Percentiles rank a stretch among this genome's conserved stretches.
Evolutionary conservation across 2,888 invertebrate genomes (phyloP).

Genomic region (Carcina quercana): DNA sequence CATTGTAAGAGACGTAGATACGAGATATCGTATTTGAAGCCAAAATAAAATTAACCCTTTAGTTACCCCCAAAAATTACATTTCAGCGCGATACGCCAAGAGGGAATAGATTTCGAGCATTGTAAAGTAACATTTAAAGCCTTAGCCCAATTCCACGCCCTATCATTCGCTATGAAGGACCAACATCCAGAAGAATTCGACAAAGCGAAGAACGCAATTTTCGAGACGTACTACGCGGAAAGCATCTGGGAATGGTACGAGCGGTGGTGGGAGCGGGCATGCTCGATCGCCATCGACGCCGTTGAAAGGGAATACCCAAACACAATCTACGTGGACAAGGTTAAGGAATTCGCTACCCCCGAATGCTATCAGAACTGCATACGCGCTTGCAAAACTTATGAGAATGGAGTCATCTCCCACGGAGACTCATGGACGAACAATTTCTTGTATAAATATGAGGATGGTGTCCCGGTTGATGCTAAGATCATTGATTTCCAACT

Average conservation of each 20-base stretch:
- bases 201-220: conserved; percentile 40
- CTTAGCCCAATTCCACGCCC: conserved; percentile 74
- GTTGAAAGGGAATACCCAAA: conserved; percentile 77
- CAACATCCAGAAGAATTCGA: conserved; percentile 67
- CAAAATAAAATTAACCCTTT: no score
- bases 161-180: conserved; percentile 75
- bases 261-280: conserved; percentile 65
- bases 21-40: no score
- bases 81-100: conserved; percentile 58
- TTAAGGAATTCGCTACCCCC: conserved; percentile 68
- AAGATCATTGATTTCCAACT: conserved; percentile 83
- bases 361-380: conserved; percentile 66
- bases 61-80: no score
- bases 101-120: conserved; percentile 67
- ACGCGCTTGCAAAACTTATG: conserved; percentile 45
- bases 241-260: conserved; percentile 72
- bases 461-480: conserved; percentile 41
- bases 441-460: conserved; percentile 71
- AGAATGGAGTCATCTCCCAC: conserved; percentile 77
- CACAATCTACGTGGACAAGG: conserved; percentile 71
- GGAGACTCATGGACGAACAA: conserved; percentile 87
- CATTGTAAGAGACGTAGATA: no score
- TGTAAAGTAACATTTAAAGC: conserved; percentile 63
- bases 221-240: conserved; percentile 76
- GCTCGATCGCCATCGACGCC: conserved; percentile 75